A percentile compares a stretch with the other conserved stretches of the same genome.
Evolutionary conservation across 2,888 invertebrate species (phyloP).

Genomic region (Nomada lathburiana): DNA sequence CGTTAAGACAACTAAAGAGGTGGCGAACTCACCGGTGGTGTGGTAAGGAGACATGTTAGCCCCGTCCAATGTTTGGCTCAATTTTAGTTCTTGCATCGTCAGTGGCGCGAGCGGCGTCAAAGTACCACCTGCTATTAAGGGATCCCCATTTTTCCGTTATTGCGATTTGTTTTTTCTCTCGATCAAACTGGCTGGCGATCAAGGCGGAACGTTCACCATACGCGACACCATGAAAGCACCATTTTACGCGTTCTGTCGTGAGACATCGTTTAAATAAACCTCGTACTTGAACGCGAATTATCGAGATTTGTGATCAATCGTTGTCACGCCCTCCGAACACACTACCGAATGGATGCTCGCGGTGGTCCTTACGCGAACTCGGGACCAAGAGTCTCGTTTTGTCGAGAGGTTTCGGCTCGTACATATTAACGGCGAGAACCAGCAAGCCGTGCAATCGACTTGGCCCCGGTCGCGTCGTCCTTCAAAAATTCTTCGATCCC

Average conservation of each 20-base stretch:
- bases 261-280: neutral
- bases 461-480: conserved; percentile 60
- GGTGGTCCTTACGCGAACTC: conserved; percentile 12
- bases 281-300: neutral
- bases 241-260: neutral
- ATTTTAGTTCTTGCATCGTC: conserved; percentile 91
- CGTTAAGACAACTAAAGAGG: conserved; percentile 73
- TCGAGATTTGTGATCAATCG: conserved; percentile 1
- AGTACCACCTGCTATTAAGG: conserved; percentile 86
- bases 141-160: conserved; percentile 79
- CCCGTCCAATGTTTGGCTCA: conserved; percentile 88
- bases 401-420: conserved; percentile 43
- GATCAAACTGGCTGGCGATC: conserved; percentile 66
- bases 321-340: conserved; percentile 26
- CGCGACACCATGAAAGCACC: neutral
- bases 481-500: conserved; percentile 72
- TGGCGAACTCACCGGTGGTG: conserved; percentile 87
- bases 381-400: conserved; percentile 41
- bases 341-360: conserved; percentile 5
- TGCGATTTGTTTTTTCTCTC: conserved; percentile 53
- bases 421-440: conserved; percentile 59
- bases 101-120: conserved; percentile 90
- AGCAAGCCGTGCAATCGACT: conserved; percentile 67
- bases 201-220: conserved; percentile 70
- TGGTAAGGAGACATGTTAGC: conserved; percentile 89